Conservation (phyloP, 2,113 vertebrate species). For the Phoenicopterus ruber region DNA sequence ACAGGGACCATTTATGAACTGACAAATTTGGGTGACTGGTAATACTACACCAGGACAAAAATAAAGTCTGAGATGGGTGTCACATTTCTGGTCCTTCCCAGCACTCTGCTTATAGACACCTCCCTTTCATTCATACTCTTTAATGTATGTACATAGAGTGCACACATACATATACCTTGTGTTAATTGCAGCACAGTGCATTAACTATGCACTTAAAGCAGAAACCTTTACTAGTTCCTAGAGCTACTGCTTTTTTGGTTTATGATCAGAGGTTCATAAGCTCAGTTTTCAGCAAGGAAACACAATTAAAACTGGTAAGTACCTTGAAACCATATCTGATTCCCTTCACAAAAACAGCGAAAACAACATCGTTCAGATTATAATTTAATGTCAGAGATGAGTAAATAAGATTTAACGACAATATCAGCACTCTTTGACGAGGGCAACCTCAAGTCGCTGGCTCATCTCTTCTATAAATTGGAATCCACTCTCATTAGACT, state of each 20-base stretch:
- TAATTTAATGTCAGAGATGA: conserved; percentile 43
- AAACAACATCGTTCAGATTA: conserved; percentile 11
- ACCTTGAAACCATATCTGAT: conserved; percentile 45
- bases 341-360: conserved; percentile 28
- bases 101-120: background rate
- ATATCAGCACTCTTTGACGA: conserved; percentile 67
- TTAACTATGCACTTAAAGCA: background rate
- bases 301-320: conserved; percentile 48
- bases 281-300: conserved; percentile 56
- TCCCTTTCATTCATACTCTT: background rate
- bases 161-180: background rate
- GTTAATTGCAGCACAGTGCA: conserved; percentile 5
- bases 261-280: conserved; percentile 1
- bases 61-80: background rate
- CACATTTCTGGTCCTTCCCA: background rate
- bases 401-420: conserved; percentile 66
- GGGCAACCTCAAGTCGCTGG: conserved; percentile 48
- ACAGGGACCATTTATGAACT: background rate
- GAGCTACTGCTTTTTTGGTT: conserved; percentile 2
- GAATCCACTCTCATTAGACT: conserved; percentile 60
- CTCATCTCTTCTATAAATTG: conserved; percentile 68
- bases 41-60: background rate
- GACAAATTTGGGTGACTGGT: background rate
- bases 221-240: background rate
- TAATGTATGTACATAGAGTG: fast-evolving